Percentiles rank a stretch among this genome's conserved stretches.
Conservation (phyloP, 2,888 invertebrate species). For the Drosophila quasianomalipes region DNA sequence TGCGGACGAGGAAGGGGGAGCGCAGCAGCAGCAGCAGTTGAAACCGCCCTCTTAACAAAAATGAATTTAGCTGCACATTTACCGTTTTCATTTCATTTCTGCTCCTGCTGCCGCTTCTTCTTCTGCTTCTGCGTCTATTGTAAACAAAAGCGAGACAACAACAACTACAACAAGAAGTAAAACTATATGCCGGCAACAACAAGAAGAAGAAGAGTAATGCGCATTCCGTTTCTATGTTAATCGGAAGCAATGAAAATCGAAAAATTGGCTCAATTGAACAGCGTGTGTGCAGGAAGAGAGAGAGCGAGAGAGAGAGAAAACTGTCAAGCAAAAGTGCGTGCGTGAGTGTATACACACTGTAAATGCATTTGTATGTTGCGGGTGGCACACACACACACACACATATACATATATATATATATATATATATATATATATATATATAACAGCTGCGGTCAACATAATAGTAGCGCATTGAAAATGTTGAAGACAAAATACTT, state of each 20-base stretch:
- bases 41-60: constrained; percentile 58
- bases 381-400: constrained; percentile 40
- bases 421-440: neutral
- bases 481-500: neutral
- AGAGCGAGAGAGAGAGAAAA: constrained; percentile 14
- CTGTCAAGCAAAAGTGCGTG: constrained; percentile 43
- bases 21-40: constrained; percentile 34
- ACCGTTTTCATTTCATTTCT: constrained; percentile 40
- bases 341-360: constrained; percentile 40
- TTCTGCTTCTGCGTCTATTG: constrained; percentile 39
- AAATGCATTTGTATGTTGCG: constrained; percentile 61
- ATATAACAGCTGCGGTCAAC: neutral
- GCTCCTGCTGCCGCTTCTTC: neutral
- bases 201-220: constrained; percentile 45
- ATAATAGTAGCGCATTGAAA: neutral
- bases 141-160: constrained; percentile 59
- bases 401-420: too few relatives aligned
- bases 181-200: constrained; percentile 31
- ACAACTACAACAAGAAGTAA: constrained; percentile 45
- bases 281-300: constrained; percentile 38
- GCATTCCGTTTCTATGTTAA: constrained; percentile 62
- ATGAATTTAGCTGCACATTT: constrained; percentile 9
- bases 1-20: constrained; percentile 13
- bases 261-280: constrained; percentile 78
- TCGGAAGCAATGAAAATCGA: constrained; percentile 73